Evolutionary conservation across 2,888 invertebrate species (phyloP).

Genomic region (Chouioia cunea): DNA sequence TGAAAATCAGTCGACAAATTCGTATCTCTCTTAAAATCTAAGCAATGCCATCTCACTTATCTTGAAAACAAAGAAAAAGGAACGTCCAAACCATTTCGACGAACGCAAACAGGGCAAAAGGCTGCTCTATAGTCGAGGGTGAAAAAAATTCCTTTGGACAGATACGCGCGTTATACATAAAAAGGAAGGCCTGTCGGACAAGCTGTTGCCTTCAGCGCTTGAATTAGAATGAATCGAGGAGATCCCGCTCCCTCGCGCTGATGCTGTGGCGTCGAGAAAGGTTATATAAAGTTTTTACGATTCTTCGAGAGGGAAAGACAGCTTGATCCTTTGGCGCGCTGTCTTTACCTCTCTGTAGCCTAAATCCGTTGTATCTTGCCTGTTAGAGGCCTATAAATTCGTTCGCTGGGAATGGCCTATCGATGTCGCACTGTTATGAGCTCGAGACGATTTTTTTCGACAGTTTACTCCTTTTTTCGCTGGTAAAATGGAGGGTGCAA

Average conservation of each 20-base stretch:
- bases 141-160: conserved; percentile 37
- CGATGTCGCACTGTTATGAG: conserved; percentile 22
- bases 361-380: conserved; percentile 65
- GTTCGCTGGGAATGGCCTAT: conserved; percentile 58
- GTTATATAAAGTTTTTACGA: conserved; percentile 68
- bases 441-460: not conserved
- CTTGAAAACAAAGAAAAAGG: too few relatives aligned
- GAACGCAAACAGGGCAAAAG: too few relatives aligned
- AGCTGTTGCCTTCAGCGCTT: conserved; percentile 46
- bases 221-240: conserved; percentile 48
- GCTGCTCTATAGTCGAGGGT: not conserved
- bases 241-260: not conserved
- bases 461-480: not conserved
- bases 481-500: not conserved
- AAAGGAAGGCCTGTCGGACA: conserved; percentile 43
- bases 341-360: conserved; percentile 46
- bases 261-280: conserved; percentile 47
- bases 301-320: conserved; percentile 53
- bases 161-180: conserved; percentile 11
- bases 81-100: too few relatives aligned
- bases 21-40: too few relatives aligned
- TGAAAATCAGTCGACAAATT: too few relatives aligned
- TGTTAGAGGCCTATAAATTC: conserved; percentile 68
- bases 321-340: conserved; percentile 49
- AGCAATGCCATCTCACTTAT: too few relatives aligned